phyloP scores from a whole-genome alignment of 2,888 invertebrate species.

The Nephrotoma appendiculata region DNA sequence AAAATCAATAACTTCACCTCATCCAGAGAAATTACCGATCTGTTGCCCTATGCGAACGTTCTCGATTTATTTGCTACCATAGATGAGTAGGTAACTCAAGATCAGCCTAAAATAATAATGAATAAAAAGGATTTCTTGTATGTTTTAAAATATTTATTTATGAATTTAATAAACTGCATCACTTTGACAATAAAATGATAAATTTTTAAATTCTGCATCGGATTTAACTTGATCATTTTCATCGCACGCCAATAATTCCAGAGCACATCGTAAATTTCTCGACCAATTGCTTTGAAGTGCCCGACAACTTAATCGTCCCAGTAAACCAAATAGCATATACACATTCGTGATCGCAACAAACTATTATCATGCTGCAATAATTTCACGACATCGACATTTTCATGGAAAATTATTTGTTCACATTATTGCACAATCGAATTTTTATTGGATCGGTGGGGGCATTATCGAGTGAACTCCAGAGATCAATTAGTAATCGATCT shows the following conservation, averaged over 20 bases:
- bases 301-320: slow-evolving; percentile 52
- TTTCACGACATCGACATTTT: slow-evolving; percentile 36
- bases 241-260: slow-evolving; percentile 25
- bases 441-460: background rate
- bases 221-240: slow-evolving; percentile 19
- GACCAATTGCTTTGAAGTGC: slow-evolving; percentile 37
- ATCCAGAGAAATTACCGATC: too few relatives aligned
- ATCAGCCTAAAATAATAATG: too few relatives aligned
- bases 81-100: too few relatives aligned
- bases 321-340: slow-evolving; percentile 53
- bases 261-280: slow-evolving; percentile 19
- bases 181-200: slow-evolving; percentile 23
- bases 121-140: background rate
- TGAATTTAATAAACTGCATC: background rate
- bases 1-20: too few relatives aligned
- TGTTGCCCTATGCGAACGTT: too few relatives aligned
- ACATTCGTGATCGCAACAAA: slow-evolving; percentile 45
- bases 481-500: slow-evolving; percentile 27
- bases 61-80: too few relatives aligned
- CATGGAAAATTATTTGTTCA: slow-evolving; percentile 46
- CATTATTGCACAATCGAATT: slow-evolving; percentile 46
- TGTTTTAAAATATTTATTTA: background rate
- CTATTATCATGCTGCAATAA: slow-evolving; percentile 44
- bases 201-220: slow-evolving; percentile 28
- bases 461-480: slow-evolving; percentile 9